Evolutionary conservation across 2,113 vertebrate species (phyloP).

Genomic region (Grammomys dolichurus): DNA sequence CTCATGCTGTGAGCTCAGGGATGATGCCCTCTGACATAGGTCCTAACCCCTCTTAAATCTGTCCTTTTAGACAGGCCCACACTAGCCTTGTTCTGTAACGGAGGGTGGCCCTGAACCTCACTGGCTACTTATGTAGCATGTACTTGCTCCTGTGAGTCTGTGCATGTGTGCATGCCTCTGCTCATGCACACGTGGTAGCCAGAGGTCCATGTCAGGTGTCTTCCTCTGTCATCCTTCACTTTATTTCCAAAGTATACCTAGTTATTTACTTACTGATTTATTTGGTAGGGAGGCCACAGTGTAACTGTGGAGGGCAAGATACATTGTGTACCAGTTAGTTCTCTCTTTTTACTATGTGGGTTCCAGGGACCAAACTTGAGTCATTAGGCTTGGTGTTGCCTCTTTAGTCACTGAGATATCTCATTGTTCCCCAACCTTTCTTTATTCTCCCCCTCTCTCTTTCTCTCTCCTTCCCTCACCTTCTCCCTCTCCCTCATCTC

Average conservation of each 20-base stretch:
- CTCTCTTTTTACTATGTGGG: not conserved
- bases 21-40: not conserved
- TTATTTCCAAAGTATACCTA: not conserved
- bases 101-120: not conserved
- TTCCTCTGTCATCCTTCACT: not conserved
- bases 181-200: not conserved
- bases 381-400: not conserved
- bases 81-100: not conserved
- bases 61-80: not conserved
- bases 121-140: not conserved
- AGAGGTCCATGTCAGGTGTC: not conserved
- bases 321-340: not conserved
- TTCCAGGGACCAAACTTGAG: not conserved
- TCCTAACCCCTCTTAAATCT: not conserved
- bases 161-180: not conserved
- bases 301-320: not conserved
- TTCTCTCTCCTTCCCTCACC: not conserved
- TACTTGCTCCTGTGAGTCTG: not conserved
- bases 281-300: not conserved
- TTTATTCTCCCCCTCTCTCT: not conserved
- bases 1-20: not conserved
- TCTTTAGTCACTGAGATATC: not conserved
- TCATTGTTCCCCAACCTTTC: not conserved
- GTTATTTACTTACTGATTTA: not conserved
- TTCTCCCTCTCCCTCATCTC: no score